Evolutionary conservation across 2,797 vertebrate species (phyloP).

Genomic region (Sandelia bainsii): DNA sequence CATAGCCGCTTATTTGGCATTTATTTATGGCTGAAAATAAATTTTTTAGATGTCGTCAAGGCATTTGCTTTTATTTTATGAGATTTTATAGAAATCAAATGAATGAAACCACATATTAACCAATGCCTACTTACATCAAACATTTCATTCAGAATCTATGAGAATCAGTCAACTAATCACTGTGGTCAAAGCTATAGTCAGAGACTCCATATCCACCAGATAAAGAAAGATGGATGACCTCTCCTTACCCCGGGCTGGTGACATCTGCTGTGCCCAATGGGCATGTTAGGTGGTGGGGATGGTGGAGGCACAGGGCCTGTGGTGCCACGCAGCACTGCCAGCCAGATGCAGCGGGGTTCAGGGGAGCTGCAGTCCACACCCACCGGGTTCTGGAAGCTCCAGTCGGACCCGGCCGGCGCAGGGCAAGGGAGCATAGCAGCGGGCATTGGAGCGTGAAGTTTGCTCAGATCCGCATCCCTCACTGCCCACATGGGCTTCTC

Average conservation of each 20-base stretch:
- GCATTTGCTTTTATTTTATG: neutral
- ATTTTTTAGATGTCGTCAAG: neutral
- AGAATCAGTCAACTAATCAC: neutral
- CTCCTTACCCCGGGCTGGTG: constrained; percentile 77
- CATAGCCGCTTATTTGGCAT: constrained; percentile 11
- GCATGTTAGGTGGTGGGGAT: constrained; percentile 37
- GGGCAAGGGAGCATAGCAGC: constrained; percentile 77
- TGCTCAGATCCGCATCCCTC: constrained; percentile 67
- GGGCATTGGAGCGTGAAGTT: constrained; percentile 72
- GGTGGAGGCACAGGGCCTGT: constrained; percentile 28
- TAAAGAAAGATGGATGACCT: constrained; percentile 8
- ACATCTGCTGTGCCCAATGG: constrained; percentile 42
- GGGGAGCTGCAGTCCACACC: constrained; percentile 95
- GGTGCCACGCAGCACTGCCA: constrained; percentile 86
- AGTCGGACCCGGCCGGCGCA: constrained; percentile 79
- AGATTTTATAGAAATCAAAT: neutral
- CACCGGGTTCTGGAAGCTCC: constrained; percentile 90
- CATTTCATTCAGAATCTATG: neutral
- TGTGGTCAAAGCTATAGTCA: neutral
- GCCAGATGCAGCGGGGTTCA: constrained; percentile 94
- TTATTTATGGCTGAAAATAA: too few species aligned
- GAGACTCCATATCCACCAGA: neutral
- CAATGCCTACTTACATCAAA: neutral
- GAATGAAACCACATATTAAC: neutral
- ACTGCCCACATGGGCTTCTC: constrained; percentile 66